Evolutionary conservation across 2,888 invertebrate species (phyloP).

Genomic region (Drosophila infuscata): DNA sequence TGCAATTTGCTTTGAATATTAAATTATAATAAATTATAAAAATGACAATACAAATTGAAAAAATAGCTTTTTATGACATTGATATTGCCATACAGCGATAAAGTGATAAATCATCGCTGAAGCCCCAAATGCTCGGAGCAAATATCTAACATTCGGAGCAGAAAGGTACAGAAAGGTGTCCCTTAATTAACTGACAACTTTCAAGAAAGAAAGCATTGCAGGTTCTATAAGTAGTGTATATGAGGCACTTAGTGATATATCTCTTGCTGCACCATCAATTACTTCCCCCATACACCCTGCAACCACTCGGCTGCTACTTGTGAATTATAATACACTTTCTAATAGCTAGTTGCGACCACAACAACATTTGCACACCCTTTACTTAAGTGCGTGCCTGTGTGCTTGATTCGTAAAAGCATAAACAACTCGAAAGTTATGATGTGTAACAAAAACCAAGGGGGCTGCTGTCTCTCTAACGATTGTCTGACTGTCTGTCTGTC

Average conservation of each 20-base stretch:
- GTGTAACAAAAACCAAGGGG: slow-evolving; percentile 46
- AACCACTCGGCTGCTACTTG: background rate
- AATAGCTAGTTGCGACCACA: slow-evolving; percentile 15
- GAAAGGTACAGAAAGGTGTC: background rate
- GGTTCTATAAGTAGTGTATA: background rate
- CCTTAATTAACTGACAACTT: background rate
- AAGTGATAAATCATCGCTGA: background rate
- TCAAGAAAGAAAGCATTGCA: background rate
- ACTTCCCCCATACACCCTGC: background rate
- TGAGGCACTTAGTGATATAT: background rate
- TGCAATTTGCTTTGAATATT: background rate
- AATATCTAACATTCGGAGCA: background rate
- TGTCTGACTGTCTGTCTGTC: background rate
- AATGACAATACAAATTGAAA: background rate
- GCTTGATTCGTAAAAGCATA: slow-evolving; percentile 40
- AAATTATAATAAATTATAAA: background rate
- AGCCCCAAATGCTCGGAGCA: background rate
- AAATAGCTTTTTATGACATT: background rate
- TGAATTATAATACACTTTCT: slow-evolving; percentile 9
- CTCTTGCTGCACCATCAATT: background rate
- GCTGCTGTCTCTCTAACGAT: slow-evolving; percentile 9
- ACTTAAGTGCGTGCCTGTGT: slow-evolving; percentile 2
- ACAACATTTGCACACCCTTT: slow-evolving; percentile 24
- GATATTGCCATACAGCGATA: background rate
- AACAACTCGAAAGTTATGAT: slow-evolving; percentile 45